phyloP scores from a whole-genome alignment of 1,140 invertebrate species.

The Caenorhabditis briggsae region DNA sequence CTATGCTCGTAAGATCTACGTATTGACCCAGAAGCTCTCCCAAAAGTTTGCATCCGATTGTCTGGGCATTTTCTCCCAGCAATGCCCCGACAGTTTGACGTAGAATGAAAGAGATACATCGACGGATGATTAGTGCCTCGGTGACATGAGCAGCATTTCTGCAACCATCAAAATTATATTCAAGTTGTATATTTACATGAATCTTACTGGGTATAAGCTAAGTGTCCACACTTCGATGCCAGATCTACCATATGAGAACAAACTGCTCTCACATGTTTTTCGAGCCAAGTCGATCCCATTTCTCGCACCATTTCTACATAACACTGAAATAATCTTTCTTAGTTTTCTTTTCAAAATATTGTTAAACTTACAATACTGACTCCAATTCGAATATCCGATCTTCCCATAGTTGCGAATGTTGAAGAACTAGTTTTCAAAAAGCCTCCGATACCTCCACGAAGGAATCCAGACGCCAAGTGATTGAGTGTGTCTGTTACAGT shows the following conservation, averaged over 20 bases:
- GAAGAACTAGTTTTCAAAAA: constrained; percentile 91
- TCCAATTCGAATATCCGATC: constrained; percentile 34
- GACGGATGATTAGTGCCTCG: constrained; percentile 95
- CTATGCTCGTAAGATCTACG: not conserved
- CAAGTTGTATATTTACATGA: not conserved
- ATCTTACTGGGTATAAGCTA: constrained; percentile 71
- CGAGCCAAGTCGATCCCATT: constrained; percentile 92
- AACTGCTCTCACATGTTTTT: constrained; percentile 89
- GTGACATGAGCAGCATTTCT: constrained; percentile 85
- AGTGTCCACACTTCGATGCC: constrained; percentile 81
- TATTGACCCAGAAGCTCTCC: constrained; percentile 84
- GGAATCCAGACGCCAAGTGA: constrained; percentile 92
- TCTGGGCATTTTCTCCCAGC: constrained; percentile 95
- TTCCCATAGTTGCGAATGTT: constrained; percentile 76
- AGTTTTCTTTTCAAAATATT: too few relatives aligned
- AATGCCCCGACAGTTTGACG: constrained; percentile 88
- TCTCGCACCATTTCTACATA: constrained; percentile 93
- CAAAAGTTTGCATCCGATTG: constrained; percentile 93
- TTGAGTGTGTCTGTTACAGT: constrained; percentile 91
- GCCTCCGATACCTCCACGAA: constrained; percentile 90
- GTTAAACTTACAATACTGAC: constrained; percentile 11
- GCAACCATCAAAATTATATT: constrained; percentile 4
- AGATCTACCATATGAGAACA: constrained; percentile 91
- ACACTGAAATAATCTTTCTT: too few relatives aligned
- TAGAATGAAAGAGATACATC: constrained; percentile 96